Evolutionary conservation across 2,888 invertebrate genomes (phyloP).

Genomic region (Lepidocyrtoides sp.): DNA sequence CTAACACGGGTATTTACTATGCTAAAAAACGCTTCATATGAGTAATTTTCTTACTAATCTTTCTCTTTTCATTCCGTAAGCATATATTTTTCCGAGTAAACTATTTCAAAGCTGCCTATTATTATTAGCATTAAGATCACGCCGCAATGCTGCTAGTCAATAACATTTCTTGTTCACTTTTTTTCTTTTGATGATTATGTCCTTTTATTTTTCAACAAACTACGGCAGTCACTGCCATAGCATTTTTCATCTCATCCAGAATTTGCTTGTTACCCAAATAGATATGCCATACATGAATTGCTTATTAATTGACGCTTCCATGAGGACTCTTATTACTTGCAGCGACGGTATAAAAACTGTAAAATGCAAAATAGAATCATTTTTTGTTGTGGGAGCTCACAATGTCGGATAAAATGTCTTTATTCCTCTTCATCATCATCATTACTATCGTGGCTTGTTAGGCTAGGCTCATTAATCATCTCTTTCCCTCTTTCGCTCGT

Average conservation of each 20-base stretch:
- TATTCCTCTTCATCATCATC: neutral
- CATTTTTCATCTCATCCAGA: no score
- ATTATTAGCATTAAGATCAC: no score
- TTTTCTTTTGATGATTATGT: no score
- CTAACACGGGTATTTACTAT: no score
- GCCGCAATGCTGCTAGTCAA: no score
- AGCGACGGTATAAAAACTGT: no score
- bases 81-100: neutral
- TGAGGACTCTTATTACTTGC: no score
- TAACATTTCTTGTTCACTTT: no score
- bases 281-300: conserved; percentile 80
- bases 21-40: no score
- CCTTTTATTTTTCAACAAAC: neutral
- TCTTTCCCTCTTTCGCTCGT: conserved; percentile 54
- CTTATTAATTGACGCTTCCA: conserved; percentile 83
- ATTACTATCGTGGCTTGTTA: conserved; percentile 69
- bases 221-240: neutral
- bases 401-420: conserved; percentile 20
- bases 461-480: conserved; percentile 85
- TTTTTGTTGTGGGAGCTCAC: no score
- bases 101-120: neutral
- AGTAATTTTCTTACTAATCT: neutral
- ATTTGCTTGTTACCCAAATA: neutral
- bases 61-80: neutral
- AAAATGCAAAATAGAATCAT: no score